Base-by-base conservation (phyloP, 2,888 invertebrate species). In the Philereme vetulata region DNA sequence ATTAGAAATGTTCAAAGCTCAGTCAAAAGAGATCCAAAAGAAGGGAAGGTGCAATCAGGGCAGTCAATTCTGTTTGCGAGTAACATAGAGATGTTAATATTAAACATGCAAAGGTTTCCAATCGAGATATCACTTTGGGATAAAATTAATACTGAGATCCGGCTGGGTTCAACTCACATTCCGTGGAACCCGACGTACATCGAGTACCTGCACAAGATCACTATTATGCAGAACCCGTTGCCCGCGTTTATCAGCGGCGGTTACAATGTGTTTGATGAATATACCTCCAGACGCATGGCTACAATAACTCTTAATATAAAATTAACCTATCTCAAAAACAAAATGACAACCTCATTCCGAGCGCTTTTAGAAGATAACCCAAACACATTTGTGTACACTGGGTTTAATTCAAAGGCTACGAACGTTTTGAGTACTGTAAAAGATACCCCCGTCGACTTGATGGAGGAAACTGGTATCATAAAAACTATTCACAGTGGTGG, bases 21-120 rank as follows among this genome's bases (percentile, higher is more conserved):
- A 11, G 55, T 54, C 4, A 38, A 46, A 6, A 53, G 67, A 8
- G 77, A 72, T 40, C 11, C 46, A 35, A 48, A 60, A 10, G 67
- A 72, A 62, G 43, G 67, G 4, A 78, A 75, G 53, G 55, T 75
- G 5, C 74, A 77, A 57, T 66, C 66, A 6, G 76, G 77, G 0
- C 77, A 77, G 51, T 80, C 85, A 2, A 66, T 86, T 11, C 59
- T 86, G 46, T 71, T 84, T 42, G 66, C 71, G 0, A 79, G 68
- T 50, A 74, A 72, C 59, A 65, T 77, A n/a, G 69, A 78, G 9
- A 57, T 55, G 11, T 67, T 91, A 2, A 73, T 81, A 36, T 56
- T 67, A n/a, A 73, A 72, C 21, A 90, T 90, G 90, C 76, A 74
- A 58, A 66, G 68, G 21, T 78, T 78, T 70, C 85, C 88, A 4